Base-by-base conservation (phyloP, 2,888 invertebrate genomes). In the Parasteatoda lunata region DNA sequence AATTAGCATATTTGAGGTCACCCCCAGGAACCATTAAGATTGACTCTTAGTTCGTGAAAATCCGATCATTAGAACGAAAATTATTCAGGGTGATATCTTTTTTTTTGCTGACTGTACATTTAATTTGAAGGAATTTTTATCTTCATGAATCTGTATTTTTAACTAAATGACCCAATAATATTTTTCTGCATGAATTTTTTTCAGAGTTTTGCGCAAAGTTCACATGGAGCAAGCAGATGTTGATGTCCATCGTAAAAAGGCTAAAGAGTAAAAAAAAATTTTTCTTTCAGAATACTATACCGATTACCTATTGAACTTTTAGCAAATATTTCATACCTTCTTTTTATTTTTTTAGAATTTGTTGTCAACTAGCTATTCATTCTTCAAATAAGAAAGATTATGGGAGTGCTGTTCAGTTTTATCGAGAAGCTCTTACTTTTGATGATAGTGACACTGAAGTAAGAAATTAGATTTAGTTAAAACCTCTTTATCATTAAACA, bases 391-490 rank as follows among this genome's bases (percentile, higher is more conserved):
- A 94, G 82, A 93, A 95, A 88, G 95, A 96, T 90, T 94, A 94
- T 71, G 95, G 96, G 4, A 94, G 95, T 84, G 96, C 97, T 0
- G 94, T 96, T 78, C 94, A 94, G 89, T 94, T 95, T 91, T 97
- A 97, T 91, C 96, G 97, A 88, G 98, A 98, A 91, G 97, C 97
- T 0, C 92, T 98, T 51, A 94, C 94, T 71, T 94, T 96, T 90
- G 94, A 95, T 77, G 96, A 97, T 0, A 94, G 95, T 85, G 96
- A 98, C 91, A 93, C 95, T 54, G 93, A 94, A 88, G 92, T 93
- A 90, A 30, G 30, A 30, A 30, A 30, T 30, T 30, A 30, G 30
- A 1, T 30, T 30, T 30, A 30, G 30, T 30, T 30, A 30, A 30
- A 30, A 30, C 30, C 30, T 30, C 30, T 30, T 30, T 30, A 30